Evolutionary conservation across 2,888 invertebrate genomes (phyloP), one percentile per base, ranked within the genome.

Genomic region (Iselma pallidipennis): DNA sequence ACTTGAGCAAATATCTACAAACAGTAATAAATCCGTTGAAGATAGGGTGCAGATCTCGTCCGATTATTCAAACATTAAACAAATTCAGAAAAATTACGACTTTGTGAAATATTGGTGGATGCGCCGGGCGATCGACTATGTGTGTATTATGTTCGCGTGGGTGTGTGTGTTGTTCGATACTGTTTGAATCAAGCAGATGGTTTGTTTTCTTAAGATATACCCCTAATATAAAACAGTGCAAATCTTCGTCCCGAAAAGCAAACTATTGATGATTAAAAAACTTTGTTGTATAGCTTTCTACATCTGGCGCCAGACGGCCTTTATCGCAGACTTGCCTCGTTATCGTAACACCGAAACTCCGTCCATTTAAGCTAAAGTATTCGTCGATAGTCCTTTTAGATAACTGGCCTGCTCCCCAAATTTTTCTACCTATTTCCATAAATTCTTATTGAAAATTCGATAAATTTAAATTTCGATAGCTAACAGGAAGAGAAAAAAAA

Each of bases 1-100:
- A 61, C 55, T 58, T 61, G 62, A 60, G 60, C 61, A 62, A 66
- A 65, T 59, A 66, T 61, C 62, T 60, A 31, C 55, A 56, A 26
- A 58, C 61, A 31, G 63, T 61, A 57, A 67, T 67, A 66, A 66
- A 68, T 68, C 54, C 42, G 59, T 49, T 59, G 57, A 29, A 29
- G 12, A 29, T 12, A 29, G 12, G 10, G 12, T 29, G n/a, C n/a
- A 12, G 29, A 37, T 9, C 16, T 37, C 16, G 1, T 16, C 9
- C 16, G 37, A 16, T 2, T 37, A 31, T 33, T n/a, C 31, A 14
- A n/a, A 33, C 14, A 31, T 31, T 16, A 14, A 37, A 37, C 37
- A 37, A 37, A 37, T 37, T 37, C 37, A 37, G 16, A 16, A 7
- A 16, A 37, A 16, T 14, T n/a, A n/a, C 16, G 4, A 31, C 12